These are phyloP conservation scores for Lasioglossum calceatum DNA, from an alignment of 2,888 invertebrate species.

Conservation along the genomic window DNA sequence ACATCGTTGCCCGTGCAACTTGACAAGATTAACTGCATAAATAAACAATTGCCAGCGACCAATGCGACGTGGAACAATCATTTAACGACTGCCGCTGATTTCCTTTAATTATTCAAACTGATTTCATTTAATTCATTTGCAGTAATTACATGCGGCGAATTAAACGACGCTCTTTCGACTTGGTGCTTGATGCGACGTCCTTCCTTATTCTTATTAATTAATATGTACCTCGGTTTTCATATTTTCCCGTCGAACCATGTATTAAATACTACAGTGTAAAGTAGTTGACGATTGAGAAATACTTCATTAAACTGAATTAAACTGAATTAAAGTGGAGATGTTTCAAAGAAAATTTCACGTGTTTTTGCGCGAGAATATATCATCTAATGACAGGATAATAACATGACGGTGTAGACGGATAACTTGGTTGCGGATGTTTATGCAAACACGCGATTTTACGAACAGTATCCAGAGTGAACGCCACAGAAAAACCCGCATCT, in stretches of 20 bases:
- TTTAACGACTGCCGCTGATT: slow-evolving; percentile 5
- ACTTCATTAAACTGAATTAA: not conserved
- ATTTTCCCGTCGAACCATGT: not conserved
- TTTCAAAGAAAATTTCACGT: not conserved
- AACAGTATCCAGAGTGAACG: not conserved
- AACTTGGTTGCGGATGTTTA: not conserved
- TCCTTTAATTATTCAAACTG: slow-evolving; percentile 23
- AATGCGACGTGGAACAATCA: not conserved
- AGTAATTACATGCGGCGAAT: slow-evolving; percentile 19
- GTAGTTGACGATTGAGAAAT: not conserved
- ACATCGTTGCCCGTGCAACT: not conserved
- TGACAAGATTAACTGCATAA: not conserved
- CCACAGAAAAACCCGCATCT: not conserved
- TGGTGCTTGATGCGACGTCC: not conserved
- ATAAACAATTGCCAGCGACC: not conserved
- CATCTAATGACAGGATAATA: not conserved
- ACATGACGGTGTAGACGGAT: not conserved
- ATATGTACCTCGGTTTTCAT: not conserved
- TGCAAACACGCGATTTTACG: not conserved
- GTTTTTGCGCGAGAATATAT: not conserved
- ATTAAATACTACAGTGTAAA: not conserved
- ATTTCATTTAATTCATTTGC: slow-evolving; percentile 31
- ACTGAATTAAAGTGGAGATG: not conserved
- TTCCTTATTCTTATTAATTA: not conserved
- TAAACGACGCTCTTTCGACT: slow-evolving; percentile 12